Percentiles rank a stretch among this genome's conserved stretches.
Conservation (phyloP, 1,140 invertebrate species). For the Telenomus remus region DNA sequence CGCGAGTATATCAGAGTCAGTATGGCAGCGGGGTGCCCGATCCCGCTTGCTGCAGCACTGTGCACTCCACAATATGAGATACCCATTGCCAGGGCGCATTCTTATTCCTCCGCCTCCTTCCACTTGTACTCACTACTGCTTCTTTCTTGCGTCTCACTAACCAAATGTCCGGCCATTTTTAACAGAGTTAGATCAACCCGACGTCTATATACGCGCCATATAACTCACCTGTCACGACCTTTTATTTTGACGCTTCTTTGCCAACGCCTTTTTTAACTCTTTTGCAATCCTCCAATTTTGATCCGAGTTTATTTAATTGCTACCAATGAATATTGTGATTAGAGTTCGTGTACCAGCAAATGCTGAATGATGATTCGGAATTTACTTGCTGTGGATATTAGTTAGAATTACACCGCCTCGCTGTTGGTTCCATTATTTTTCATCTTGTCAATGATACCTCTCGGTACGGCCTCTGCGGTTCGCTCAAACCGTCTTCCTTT, state of each 20-base stretch:
- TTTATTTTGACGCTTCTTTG: no score
- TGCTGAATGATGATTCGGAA: no score
- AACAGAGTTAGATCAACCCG: slow-evolving; percentile 23
- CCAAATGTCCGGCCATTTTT: slow-evolving; percentile 65
- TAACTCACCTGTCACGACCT: not conserved
- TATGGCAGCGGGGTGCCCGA: slow-evolving; percentile 66
- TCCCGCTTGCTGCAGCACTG: slow-evolving; percentile 52
- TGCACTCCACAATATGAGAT: slow-evolving; percentile 49
- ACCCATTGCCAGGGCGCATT: slow-evolving; percentile 43
- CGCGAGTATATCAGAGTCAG: slow-evolving; percentile 67
- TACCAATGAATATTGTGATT: slow-evolving; percentile 19
- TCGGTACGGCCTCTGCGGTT: no score
- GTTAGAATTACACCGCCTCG: no score
- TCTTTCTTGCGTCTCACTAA: slow-evolving; percentile 51
- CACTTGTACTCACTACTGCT: slow-evolving; percentile 30
- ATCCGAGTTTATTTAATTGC: slow-evolving; percentile 7
- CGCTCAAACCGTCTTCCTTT: no score
- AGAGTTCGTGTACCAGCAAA: slow-evolving; percentile 1
- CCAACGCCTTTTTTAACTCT: not conserved
- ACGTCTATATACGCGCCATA: slow-evolving; percentile 9
- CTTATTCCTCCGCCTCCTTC: slow-evolving; percentile 28
- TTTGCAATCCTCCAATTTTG: not conserved
- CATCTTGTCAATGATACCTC: no score
- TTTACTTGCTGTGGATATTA: no score
- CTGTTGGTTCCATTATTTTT: no score